Conservation (phyloP, 2,113 vertebrate genomes). For the Syngnathus typhle region DNA sequence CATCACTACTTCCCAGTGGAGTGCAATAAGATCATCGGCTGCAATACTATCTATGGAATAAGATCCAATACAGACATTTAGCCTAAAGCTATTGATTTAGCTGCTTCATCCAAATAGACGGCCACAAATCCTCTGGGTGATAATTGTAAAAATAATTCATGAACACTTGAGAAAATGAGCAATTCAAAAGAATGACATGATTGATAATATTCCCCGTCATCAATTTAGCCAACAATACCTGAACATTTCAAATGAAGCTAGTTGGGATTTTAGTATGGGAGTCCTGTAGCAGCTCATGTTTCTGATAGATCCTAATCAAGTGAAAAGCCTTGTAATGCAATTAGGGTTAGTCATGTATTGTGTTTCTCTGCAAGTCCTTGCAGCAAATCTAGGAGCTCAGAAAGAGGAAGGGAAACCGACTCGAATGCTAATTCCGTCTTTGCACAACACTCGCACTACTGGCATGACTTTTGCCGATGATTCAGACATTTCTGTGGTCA, state of each 20-base stretch:
- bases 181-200: not conserved
- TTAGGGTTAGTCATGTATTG: conserved; percentile 31
- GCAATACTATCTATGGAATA: not conserved
- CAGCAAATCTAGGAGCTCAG: conserved; percentile 32
- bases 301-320: conserved; percentile 38
- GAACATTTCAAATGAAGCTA: not conserved
- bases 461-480: conserved; percentile 44
- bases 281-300: conserved; percentile 15
- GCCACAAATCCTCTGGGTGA: not conserved
- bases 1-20: not conserved
- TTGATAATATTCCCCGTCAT: not conserved
- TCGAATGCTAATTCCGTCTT: conserved; percentile 46
- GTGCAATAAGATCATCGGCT: not conserved
- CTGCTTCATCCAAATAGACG: too few relatives aligned
- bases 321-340: conserved; percentile 46
- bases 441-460: conserved; percentile 27
- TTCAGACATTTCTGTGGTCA: conserved; percentile 62
- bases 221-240: not conserved
- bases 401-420: conserved; percentile 39
- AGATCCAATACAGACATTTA: not conserved
- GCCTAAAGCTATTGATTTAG: too few relatives aligned
- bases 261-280: conserved; percentile 2
- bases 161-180: not conserved
- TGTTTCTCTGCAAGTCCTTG: conserved; percentile 24
- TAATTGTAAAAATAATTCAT: not conserved